Conservation (phyloP, 2,113 vertebrate species). For the Mormoops blainvillei region DNA sequence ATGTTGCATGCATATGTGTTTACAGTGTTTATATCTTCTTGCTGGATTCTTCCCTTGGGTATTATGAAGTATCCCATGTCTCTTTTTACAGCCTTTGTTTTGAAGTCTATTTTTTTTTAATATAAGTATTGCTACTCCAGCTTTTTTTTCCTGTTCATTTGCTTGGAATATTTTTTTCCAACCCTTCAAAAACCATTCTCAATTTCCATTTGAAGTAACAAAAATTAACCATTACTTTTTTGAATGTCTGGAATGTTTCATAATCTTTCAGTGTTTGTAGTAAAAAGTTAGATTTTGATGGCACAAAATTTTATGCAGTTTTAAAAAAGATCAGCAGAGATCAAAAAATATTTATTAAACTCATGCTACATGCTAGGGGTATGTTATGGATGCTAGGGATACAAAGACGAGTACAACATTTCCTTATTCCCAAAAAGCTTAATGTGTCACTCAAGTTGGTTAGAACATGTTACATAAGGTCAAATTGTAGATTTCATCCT, state of each 20-base stretch:
- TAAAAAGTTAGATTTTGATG: neutral
- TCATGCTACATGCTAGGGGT: neutral
- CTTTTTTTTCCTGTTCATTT: too few relatives aligned
- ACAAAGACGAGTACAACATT: neutral
- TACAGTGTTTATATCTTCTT: too few relatives aligned
- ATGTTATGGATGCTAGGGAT: neutral
- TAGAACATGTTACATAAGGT: neutral
- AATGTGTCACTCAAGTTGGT: neutral
- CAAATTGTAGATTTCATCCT: neutral
- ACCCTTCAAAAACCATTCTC: too few relatives aligned
- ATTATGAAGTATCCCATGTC: too few relatives aligned
- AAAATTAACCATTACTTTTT: conserved; percentile 17
- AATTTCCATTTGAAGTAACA: neutral
- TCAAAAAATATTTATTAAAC: neutral
- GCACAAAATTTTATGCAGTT: neutral
- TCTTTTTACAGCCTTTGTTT: too few relatives aligned
- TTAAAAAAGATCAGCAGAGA: neutral
- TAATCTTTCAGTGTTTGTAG: neutral
- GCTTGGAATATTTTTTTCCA: too few relatives aligned
- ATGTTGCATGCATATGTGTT: too few relatives aligned
- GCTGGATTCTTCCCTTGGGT: too few relatives aligned
- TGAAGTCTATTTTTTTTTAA: too few relatives aligned
- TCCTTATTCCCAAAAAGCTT: neutral
- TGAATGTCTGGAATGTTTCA: neutral
- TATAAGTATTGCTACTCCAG: too few relatives aligned